Conservation (phyloP, 2,113 vertebrate genomes). For the Azemiops feae region DNA sequence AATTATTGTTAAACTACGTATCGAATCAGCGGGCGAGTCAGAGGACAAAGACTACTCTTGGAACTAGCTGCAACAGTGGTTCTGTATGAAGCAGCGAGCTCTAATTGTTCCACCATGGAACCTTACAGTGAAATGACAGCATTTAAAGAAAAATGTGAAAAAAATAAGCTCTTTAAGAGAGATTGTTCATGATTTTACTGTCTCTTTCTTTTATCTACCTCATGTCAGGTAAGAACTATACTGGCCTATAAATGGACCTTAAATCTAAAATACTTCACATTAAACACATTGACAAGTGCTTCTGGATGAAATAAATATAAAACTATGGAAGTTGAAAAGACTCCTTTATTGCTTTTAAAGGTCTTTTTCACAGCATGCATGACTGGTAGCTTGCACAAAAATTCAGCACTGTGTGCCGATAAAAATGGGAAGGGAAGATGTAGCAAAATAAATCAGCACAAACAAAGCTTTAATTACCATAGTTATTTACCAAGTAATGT, state of each 20-base stretch:
- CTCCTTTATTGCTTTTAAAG: conserved; percentile 62
- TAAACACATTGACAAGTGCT: conserved; percentile 47
- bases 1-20: conserved; percentile 29
- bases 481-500: conserved; percentile 70
- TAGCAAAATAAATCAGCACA: conserved; percentile 46
- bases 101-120: conserved; percentile 12
- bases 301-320: conserved; percentile 56
- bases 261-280: conserved; percentile 49
- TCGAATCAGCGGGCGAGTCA: conserved; percentile 3
- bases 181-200: conserved; percentile 39
- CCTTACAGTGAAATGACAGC: background rate
- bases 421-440: conserved; percentile 21
- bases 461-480: conserved; percentile 69
- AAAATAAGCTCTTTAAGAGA: conserved; percentile 46
- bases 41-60: conserved; percentile 39
- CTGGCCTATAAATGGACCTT: conserved; percentile 47
- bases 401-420: conserved; percentile 23
- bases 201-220: conserved; percentile 47
- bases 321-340: conserved; percentile 50
- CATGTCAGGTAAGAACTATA: conserved; percentile 35
- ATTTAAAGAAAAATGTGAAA: conserved; percentile 11
- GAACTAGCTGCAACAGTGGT: background rate
- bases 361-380: conserved; percentile 49
- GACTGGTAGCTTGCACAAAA: conserved; percentile 46
- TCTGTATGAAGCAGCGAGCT: background rate